Conservation (phyloP, 2,888 invertebrate species). For the Nysson spinosus region DNA sequence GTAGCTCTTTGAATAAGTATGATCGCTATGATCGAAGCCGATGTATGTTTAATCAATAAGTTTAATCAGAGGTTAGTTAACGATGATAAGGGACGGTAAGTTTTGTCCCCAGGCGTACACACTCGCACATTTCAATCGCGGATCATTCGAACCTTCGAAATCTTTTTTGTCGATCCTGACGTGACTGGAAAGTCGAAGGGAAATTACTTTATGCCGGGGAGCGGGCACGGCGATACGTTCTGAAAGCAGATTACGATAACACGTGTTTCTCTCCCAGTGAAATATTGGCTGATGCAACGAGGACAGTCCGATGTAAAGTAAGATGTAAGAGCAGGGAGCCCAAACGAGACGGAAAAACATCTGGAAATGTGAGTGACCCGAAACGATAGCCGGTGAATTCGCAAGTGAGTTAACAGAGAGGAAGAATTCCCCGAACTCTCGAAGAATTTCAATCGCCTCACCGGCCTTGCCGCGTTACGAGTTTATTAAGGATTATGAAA, state of each 20-base stretch:
- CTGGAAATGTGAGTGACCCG: conserved; percentile 35
- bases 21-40: too few species aligned
- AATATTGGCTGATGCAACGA: background rate
- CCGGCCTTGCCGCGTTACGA: background rate
- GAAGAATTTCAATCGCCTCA: conserved; percentile 9
- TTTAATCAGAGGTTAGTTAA: too few species aligned
- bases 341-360: conserved; percentile 6
- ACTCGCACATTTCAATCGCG: conserved; percentile 1
- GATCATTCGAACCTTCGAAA: background rate
- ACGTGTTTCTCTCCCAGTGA: conserved; percentile 6
- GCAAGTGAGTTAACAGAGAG: conserved; percentile 7
- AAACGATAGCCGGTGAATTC: conserved; percentile 32
- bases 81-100: too few species aligned
- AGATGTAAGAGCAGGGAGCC: background rate
- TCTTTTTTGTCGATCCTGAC: conserved; percentile 30
- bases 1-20: too few species aligned
- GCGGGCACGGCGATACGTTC: conserved; percentile 41
- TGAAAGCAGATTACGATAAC: conserved; percentile 58
- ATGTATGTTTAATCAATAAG: too few species aligned
- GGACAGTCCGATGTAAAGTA: conserved; percentile 7
- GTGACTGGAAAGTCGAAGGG: conserved; percentile 47
- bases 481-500: background rate
- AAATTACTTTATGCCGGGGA: conserved; percentile 35
- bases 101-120: background rate
- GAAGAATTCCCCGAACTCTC: background rate